These are phyloP conservation scores for Buceros bicornis DNA, from an alignment of 2,797 vertebrate species.

Conservation along the genomic window DNA sequence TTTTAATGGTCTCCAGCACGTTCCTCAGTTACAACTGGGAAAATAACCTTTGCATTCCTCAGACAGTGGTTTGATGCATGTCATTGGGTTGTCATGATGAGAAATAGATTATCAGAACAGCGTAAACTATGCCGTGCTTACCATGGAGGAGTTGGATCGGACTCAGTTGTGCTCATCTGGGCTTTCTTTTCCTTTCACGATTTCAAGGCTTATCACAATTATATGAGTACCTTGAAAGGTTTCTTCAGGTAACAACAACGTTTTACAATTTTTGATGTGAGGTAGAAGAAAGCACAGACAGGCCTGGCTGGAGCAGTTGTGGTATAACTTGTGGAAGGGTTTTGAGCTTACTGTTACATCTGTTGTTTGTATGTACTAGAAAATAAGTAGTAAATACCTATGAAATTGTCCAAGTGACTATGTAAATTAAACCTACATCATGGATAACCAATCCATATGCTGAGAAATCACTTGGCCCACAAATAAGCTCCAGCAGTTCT, in stretches of 20 bases:
- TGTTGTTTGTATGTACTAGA: neutral
- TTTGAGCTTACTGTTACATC: neutral
- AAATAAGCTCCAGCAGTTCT: neutral
- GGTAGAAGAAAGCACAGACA: neutral
- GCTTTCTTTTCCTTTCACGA: neutral
- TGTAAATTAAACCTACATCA: neutral
- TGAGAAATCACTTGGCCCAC: neutral
- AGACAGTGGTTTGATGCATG: neutral
- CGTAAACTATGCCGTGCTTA: neutral
- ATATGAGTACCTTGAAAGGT: neutral
- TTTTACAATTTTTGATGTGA: neutral
- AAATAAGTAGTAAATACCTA: neutral
- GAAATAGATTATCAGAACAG: neutral
- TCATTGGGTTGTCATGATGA: neutral
- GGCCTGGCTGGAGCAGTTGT: neutral
- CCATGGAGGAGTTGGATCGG: neutral
- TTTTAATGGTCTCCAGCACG: neutral
- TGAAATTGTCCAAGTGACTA: neutral
- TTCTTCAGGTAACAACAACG: neutral
- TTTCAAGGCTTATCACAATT: neutral
- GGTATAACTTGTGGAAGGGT: neutral
- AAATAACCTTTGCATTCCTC: neutral
- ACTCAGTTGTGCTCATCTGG: neutral
- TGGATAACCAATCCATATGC: neutral
- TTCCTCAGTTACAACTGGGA: neutral